Conservation (phyloP, 2,888 invertebrate species). For the Plemyria rubiginata region DNA sequence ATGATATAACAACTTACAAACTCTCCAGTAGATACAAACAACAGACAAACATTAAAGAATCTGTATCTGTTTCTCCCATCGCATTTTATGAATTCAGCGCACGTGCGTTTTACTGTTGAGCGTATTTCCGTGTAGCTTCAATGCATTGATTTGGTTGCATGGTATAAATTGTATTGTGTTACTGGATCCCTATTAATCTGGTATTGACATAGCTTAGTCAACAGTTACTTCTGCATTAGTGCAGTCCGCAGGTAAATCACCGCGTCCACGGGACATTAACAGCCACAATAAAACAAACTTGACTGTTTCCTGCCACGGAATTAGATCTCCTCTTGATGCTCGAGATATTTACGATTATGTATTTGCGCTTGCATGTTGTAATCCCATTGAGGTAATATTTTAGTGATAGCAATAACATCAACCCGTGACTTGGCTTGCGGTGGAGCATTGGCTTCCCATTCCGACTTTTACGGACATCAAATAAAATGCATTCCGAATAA, state of each 20-base stretch:
- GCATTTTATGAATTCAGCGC: neutral
- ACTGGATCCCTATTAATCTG: constrained; percentile 15
- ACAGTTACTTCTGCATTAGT: constrained; percentile 20
- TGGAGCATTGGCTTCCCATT: constrained; percentile 1
- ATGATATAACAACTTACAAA: too few relatives aligned
- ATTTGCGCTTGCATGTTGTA: constrained; percentile 48
- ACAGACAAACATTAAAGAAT: neutral
- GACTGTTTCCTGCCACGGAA: constrained; percentile 71
- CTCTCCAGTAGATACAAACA: too few relatives aligned
- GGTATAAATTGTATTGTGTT: constrained; percentile 15
- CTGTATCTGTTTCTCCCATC: neutral
- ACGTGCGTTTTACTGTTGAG: constrained; percentile 16
- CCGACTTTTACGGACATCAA: neutral
- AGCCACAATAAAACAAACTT: constrained; percentile 73
- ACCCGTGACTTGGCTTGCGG: neutral
- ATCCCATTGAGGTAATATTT: constrained; percentile 32
- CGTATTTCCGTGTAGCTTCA: constrained; percentile 7
- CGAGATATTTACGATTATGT: constrained; percentile 60
- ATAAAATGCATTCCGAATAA: neutral
- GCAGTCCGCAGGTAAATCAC: constrained; percentile 62
- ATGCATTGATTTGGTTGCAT: constrained; percentile 8
- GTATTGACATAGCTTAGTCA: constrained; percentile 3
- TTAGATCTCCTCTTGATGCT: constrained; percentile 57
- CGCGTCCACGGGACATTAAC: constrained; percentile 69
- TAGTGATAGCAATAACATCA: constrained; percentile 1